Evolutionary conservation across 1,140 invertebrate species (phyloP), one percentile per base, ranked within the genome.

Genomic region (Drosophila obscura): DNA sequence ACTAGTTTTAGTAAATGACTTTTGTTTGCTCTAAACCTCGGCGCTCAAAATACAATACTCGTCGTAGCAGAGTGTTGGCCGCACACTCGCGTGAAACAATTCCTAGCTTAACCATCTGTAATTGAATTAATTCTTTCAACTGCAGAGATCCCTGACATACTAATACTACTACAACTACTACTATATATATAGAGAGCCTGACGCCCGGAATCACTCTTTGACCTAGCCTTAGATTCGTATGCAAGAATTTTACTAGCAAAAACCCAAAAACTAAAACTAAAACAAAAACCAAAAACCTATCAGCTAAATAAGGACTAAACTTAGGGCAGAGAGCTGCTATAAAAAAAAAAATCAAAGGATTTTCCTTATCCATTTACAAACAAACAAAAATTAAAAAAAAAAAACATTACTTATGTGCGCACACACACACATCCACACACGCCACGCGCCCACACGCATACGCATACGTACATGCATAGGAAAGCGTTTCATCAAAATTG

Each of bases 401-500:
- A 44, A 53, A 43, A 66, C 4, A 13, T 13, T 39, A 57, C 43
- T 51, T 48, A 35, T 49, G 53, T 52, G 66, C 26, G 49, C 61
- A 45, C 35, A 48, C 44, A 62, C 41, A 69, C 24, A 53, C 53
- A 60, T 46, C 16, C 22, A 71, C 49, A 48, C 24, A 44, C 2
- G 13, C 28, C 19, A 9, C 19, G 5, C 15, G 15, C 8, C 59
- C 45, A 67, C 22, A 31, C 39, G 16, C 19, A 67, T 56, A 65
- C n/a, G 19, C 45, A 72, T 44, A 72, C n/a, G 44, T 31, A 28
- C 57, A 80, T 44, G 62, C 75, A 83, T 83, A 56, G 81, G 77
- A 85, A 69, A 87, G 82, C 83, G 84, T 87, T 88, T 87, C 83
- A 87, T 87, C 82, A 87, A 82, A 84, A 87, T 87, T 84, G 82